phyloP scores from a whole-genome alignment of 2,113 vertebrate species.

The Tyrannus savana region DNA sequence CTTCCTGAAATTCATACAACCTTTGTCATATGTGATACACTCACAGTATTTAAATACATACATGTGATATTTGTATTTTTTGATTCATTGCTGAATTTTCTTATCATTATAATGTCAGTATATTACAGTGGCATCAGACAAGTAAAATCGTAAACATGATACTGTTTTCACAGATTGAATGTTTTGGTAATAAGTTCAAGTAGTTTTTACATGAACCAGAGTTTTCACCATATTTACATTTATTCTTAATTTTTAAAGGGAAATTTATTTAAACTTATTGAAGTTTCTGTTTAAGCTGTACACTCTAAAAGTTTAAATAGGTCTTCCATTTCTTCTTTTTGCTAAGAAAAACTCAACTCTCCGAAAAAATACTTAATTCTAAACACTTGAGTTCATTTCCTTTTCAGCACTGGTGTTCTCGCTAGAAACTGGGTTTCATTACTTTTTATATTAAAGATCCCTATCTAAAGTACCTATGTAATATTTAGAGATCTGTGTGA shows the following conservation, averaged over 20 bases:
- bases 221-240: not conserved
- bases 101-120: not conserved
- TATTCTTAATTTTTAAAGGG: not conserved
- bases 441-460: constrained; percentile 21
- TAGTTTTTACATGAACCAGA: not conserved
- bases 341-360: not conserved
- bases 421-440: not conserved
- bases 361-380: not conserved
- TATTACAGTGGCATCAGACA: not conserved
- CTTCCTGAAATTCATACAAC: not conserved
- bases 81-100: not conserved
- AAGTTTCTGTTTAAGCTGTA: not conserved
- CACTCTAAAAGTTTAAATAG: not conserved
- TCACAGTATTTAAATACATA: not conserved
- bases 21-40: not conserved
- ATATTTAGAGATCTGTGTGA: not conserved
- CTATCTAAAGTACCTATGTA: not conserved
- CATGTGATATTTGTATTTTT: not conserved
- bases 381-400: not conserved
- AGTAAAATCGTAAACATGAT: not conserved
- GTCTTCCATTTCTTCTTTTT: not conserved
- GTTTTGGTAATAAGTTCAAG: not conserved
- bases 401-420: not conserved
- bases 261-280: not conserved
- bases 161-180: not conserved